Percentiles rank a stretch among this genome's conserved stretches.
Conservation (phyloP, 2,113 vertebrate genomes). For the Nipponia nippon region DNA sequence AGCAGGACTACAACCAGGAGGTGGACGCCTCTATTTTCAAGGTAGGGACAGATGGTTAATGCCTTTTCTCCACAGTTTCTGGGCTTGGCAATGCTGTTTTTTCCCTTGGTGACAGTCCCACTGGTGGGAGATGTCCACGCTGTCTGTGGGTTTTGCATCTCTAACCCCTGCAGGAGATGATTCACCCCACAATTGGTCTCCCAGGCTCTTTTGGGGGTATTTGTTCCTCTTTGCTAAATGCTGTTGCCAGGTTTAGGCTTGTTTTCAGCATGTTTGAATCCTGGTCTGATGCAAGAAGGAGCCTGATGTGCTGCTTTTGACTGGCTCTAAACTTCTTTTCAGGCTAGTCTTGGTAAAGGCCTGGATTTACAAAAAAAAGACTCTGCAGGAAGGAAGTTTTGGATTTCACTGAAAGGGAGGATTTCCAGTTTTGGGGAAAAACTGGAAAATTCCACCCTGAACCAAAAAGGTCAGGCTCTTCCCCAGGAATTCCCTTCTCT, state of each 20-base stretch:
- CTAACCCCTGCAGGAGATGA: not conserved
- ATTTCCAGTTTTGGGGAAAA: not conserved
- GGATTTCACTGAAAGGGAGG: not conserved
- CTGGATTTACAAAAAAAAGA: not conserved
- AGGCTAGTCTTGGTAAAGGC: not conserved
- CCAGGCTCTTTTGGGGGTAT: not conserved
- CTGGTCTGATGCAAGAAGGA: not conserved
- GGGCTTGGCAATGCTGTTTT: accelerated
- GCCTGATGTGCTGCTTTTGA: not conserved
- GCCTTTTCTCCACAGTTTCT: accelerated
- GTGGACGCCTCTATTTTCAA: conserved; percentile 97
- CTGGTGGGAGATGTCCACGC: accelerated
- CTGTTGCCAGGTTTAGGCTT: not conserved
- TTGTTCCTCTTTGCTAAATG: not conserved
- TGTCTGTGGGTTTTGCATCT: not conserved
- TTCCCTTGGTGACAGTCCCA: not conserved
- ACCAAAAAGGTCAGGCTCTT: not conserved
- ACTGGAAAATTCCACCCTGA: not conserved
- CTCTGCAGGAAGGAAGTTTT: not conserved
- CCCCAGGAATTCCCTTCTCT: not conserved
- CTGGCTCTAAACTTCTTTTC: not conserved
- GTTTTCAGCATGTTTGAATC: not conserved
- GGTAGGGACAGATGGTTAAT: conserved; percentile 56
- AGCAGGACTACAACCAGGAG: conserved; percentile 98
- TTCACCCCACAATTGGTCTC: not conserved